phyloP scores from a whole-genome alignment of 2,113 vertebrate genomes.

The Lophotis ruficrista region DNA sequence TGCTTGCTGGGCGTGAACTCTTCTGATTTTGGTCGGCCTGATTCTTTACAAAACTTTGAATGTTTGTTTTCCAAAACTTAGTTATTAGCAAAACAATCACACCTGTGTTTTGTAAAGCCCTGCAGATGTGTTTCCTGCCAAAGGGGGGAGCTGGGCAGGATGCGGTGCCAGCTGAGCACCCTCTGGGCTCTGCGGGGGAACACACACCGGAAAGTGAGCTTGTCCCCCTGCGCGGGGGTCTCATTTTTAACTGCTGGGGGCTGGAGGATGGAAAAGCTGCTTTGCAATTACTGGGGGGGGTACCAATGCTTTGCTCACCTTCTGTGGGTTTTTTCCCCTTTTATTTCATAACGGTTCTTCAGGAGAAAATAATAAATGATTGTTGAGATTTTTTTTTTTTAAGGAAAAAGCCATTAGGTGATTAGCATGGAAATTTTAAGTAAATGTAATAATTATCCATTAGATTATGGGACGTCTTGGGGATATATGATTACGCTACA shows the following conservation, averaged over 20 bases:
- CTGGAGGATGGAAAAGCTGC: not conserved
- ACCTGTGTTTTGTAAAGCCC: not conserved
- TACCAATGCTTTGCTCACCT: not conserved
- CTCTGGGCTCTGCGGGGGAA: not conserved
- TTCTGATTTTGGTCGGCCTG: not conserved
- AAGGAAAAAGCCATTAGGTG: not conserved
- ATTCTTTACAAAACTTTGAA: not conserved
- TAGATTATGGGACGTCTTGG: not conserved
- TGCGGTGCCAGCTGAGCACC: rapidly evolving
- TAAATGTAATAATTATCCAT: not conserved
- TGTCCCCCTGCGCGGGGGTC: not conserved
- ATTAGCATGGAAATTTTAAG: not conserved
- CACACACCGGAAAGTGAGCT: rapidly evolving
- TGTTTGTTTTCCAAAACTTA: not conserved
- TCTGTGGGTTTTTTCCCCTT: not conserved
- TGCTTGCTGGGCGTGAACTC: not conserved
- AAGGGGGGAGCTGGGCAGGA: not conserved
- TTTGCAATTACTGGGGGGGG: not conserved
- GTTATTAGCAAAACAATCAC: not conserved
- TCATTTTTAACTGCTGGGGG: not conserved
- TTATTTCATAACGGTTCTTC: not conserved
- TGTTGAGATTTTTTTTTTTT: not conserved
- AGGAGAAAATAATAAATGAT: not conserved
- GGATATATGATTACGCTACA: not conserved
- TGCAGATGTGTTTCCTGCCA: not conserved